phyloP scores from a whole-genome alignment of 2,113 vertebrate species.

The Phoenicopterus ruber region DNA sequence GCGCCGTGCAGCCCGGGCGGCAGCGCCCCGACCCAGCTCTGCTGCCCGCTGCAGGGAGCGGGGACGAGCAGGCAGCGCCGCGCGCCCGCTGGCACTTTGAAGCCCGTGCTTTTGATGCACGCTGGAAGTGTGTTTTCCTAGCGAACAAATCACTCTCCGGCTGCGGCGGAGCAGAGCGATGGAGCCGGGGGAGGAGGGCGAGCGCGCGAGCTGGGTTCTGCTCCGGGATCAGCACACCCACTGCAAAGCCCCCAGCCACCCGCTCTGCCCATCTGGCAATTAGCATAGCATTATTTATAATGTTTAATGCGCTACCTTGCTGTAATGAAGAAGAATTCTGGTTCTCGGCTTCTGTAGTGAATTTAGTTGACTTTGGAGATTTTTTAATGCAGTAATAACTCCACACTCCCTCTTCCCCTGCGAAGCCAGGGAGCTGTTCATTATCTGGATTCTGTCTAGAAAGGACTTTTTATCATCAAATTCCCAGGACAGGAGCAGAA shows the following conservation, averaged over 20 bases:
- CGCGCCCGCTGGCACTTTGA: fast-evolving
- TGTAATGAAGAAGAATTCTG: conserved; percentile 35
- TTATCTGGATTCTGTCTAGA: conserved; percentile 57
- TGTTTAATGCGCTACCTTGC: not conserved
- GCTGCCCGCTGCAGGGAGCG: fast-evolving
- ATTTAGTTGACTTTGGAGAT: conserved; percentile 51
- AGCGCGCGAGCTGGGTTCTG: fast-evolving
- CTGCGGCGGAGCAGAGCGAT: not conserved
- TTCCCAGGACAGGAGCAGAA: conserved; percentile 60
- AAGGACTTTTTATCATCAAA: conserved; percentile 65
- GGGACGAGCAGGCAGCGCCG: fast-evolving
- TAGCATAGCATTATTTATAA: not conserved
- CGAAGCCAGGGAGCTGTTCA: conserved; percentile 59
- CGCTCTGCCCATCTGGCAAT: conserved; percentile 25
- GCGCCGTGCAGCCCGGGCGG: fast-evolving
- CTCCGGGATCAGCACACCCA: not conserved
- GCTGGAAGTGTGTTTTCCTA: not conserved
- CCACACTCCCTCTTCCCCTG: conserved; percentile 19
- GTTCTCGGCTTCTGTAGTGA: not conserved
- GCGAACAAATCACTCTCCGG: fast-evolving
- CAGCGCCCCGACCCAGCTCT: fast-evolving
- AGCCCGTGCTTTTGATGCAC: not conserved
- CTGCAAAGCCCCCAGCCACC: not conserved
- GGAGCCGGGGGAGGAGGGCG: not conserved
- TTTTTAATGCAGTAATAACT: conserved; percentile 62